Conservation (phyloP, 2,113 vertebrate species). For the Bos javanicus region DNA sequence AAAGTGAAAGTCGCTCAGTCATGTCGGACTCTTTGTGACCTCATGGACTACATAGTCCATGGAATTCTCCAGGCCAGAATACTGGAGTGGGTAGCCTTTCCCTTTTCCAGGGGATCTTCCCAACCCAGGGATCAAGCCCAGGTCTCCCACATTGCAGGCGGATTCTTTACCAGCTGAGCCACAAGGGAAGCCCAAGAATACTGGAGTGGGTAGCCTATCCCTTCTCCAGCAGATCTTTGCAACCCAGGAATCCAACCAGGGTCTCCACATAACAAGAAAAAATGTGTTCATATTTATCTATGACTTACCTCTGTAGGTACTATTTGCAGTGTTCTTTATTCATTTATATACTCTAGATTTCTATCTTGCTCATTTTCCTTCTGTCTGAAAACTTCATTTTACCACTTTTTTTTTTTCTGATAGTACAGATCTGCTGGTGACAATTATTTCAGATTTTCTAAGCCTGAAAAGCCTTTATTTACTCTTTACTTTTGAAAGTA, state of each 20-base stretch:
- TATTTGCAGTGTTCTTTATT: neutral
- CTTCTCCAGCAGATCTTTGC: accelerated
- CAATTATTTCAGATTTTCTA: neutral
- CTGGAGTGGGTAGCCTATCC: neutral
- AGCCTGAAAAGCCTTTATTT: neutral
- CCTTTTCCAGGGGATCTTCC: neutral
- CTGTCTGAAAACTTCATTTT: neutral
- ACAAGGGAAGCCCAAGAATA: neutral
- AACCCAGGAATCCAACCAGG: neutral
- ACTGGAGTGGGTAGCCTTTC: neutral
- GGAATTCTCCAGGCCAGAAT: neutral
- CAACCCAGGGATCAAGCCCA: neutral
- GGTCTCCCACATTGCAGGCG: neutral
- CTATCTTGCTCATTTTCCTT: neutral
- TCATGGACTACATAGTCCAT: neutral
- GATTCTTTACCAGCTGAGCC: neutral
- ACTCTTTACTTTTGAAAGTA: neutral
- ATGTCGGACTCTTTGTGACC: neutral
- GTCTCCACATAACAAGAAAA: neutral
- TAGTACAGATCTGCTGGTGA: neutral
- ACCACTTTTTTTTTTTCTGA: neutral
- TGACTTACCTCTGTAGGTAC: neutral
- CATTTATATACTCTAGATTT: neutral
- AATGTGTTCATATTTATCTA: neutral
- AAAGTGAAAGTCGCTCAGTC: neutral